Evolutionary conservation across 2,113 vertebrate species (phyloP).

Genomic region (Phylloscopus whistleri): DNA sequence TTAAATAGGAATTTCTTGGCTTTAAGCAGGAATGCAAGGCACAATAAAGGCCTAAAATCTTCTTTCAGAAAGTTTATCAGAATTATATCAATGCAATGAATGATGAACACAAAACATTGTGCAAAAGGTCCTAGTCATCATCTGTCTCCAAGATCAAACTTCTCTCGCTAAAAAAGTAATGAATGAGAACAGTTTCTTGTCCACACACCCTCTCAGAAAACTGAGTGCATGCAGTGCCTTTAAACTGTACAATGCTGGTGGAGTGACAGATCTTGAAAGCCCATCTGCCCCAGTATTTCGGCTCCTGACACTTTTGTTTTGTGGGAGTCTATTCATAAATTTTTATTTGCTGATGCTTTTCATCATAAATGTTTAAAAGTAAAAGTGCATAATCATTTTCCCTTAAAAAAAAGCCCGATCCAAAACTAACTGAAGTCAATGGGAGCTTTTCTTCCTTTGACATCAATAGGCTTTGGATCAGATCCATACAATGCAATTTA

Average conservation of each 20-base stretch:
- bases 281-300: conserved; percentile 41
- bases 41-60: neutral
- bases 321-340: conserved; percentile 24
- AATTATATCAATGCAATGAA: neutral
- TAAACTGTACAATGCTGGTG: conserved; percentile 29
- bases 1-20: neutral
- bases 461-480: conserved; percentile 30
- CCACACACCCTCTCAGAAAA: conserved; percentile 8
- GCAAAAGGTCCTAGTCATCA: neutral
- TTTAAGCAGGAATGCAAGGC: neutral
- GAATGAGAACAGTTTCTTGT: conserved; percentile 9
- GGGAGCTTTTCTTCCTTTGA: conserved; percentile 36
- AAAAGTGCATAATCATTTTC: conserved; percentile 22
- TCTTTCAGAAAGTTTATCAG: neutral
- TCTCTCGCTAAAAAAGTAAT: neutral
- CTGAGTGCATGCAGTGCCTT: conserved; percentile 8
- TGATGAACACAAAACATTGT: conserved; percentile 1
- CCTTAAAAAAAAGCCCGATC: neutral
- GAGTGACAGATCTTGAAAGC: conserved; percentile 51
- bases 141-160: neutral
- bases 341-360: conserved; percentile 30
- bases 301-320: conserved; percentile 43
- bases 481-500: conserved; percentile 1
- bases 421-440: neutral
- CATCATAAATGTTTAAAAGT: conserved; percentile 39